Conservation (phyloP, 2,797 vertebrate genomes). For the Melanotaenia parkinsoni region DNA sequence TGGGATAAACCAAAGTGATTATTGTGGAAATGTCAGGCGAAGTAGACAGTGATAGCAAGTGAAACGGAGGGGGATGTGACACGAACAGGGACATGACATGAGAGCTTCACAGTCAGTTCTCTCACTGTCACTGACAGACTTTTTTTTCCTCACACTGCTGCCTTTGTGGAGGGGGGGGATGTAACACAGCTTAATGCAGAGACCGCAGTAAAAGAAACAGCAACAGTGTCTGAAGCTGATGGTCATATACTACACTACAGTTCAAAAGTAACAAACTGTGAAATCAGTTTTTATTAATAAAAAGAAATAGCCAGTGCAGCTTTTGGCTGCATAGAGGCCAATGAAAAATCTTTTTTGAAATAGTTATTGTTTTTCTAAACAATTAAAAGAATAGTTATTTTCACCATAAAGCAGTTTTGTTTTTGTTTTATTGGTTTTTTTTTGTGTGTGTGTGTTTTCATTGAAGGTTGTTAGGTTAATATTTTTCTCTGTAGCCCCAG, state of each 20-base stretch:
- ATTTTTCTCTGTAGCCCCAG: slow-evolving; percentile 40
- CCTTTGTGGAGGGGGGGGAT: slow-evolving; percentile 57
- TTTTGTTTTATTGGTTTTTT: no score
- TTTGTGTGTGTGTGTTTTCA: not conserved
- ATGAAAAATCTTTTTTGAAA: not conserved
- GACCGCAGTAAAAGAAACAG: slow-evolving; percentile 36
- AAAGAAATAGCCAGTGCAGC: not conserved
- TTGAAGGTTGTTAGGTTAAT: slow-evolving; percentile 50
- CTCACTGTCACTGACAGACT: slow-evolving; percentile 66
- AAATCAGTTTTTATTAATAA: not conserved
- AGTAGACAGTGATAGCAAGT: slow-evolving; percentile 67
- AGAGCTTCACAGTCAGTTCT: slow-evolving; percentile 69
- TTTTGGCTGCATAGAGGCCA: not conserved
- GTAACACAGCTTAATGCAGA: slow-evolving; percentile 38
- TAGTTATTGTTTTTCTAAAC: not conserved
- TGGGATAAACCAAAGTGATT: slow-evolving; percentile 85
- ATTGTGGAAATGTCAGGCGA: slow-evolving; percentile 80
- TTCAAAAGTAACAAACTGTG: no score
- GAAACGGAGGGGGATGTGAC: slow-evolving; percentile 63
- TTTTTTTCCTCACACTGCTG: slow-evolving; percentile 53
- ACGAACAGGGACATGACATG: slow-evolving; percentile 64
- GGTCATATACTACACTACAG: not conserved
- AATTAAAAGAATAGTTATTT: not conserved
- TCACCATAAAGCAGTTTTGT: slow-evolving; percentile 2
- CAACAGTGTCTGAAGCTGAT: not conserved